Evolutionary conservation across 2,888 invertebrate genomes (phyloP).

Genomic region (Coremacera marginata): DNA sequence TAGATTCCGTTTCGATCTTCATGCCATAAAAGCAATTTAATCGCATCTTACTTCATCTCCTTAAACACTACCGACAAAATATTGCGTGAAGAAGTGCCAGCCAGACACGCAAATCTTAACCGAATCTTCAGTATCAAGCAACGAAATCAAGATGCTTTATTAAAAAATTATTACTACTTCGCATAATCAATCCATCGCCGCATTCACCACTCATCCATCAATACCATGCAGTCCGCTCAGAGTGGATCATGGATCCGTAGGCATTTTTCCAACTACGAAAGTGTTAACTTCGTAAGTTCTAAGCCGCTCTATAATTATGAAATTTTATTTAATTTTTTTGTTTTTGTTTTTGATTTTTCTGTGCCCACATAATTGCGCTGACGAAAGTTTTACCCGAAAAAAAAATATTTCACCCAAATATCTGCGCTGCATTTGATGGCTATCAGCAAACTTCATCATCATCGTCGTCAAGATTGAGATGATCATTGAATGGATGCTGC

Average conservation of each 20-base stretch:
- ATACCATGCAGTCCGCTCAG: slow-evolving; percentile 6
- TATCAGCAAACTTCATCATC: neutral
- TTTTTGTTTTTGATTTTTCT: slow-evolving; percentile 32
- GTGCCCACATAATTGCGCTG: slow-evolving; percentile 62
- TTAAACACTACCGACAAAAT: slow-evolving; percentile 5
- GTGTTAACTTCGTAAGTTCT: slow-evolving; percentile 68
- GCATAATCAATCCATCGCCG: slow-evolving; percentile 27
- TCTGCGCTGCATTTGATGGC: slow-evolving; percentile 20
- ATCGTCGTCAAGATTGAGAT: neutral
- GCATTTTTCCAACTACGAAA: slow-evolving; percentile 63
- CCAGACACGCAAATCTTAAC: slow-evolving; percentile 14
- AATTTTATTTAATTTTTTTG: slow-evolving; percentile 52
- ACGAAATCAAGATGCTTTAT: slow-evolving; percentile 15
- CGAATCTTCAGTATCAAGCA: neutral
- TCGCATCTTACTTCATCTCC: neutral
- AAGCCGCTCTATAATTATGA: slow-evolving; percentile 69
- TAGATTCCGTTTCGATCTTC: neutral
- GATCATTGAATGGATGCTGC: neutral
- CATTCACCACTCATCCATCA: slow-evolving; percentile 24
- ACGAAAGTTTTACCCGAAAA: slow-evolving; percentile 52
- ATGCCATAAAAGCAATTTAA: slow-evolving; percentile 7
- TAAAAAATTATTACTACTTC: slow-evolving; percentile 26
- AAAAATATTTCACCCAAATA: slow-evolving; percentile 29
- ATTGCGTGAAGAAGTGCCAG: slow-evolving; percentile 13
- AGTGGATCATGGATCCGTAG: slow-evolving; percentile 48